Evolutionary conservation across 2,888 invertebrate species (phyloP), one percentile per base, ranked within the genome.

Genomic region (Drosophila mimetica): DNA sequence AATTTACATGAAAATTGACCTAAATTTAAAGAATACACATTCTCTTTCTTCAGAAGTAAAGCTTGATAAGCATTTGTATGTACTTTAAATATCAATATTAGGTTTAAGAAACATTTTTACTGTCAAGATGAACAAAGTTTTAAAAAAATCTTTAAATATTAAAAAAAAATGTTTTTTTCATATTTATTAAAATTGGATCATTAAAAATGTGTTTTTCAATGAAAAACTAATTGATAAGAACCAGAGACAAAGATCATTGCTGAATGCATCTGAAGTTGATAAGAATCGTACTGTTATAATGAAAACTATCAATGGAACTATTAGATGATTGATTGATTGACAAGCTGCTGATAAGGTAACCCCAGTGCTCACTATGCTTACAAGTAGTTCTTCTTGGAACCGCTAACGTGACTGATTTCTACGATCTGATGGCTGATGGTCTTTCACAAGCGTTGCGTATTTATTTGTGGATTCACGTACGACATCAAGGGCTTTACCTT

Each of bases 401-500:
- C 51, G 37, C 51, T 39, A 54, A 36, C 18, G 44, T 46, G 60
- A 39, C 8, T 46, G 60, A 39, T n/a, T 37, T 30, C 60, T 61
- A 61, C 61, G 9, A 39, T 30, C 37, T 30, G 60, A 22, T 37
- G 28, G 36, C 37, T 30, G 60, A 22, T 37, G 28, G 36, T 30
- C 48, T 69, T 47, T 34, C 46, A 13, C 48, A 42, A 50, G 58
- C 58, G 22, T 28, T 34, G 47, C 39, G 48, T 20, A 37, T 47
- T 39, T 64, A 73, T 51, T 53, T 58, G 28, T 52, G 63, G 63
- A 64, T 53, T 59, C 55, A 63, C 57, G 46, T 66, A 53, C 44
- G 66, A 72, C 64, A 57, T 71, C 50, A 18, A 58, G 53, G 59
- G 60, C 48, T 76, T 90, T 90, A 90, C 90, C 90, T 90, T 86